phyloP scores from a whole-genome alignment of 2,888 invertebrate genomes.

The Cheiracanthium punctorium region DNA sequence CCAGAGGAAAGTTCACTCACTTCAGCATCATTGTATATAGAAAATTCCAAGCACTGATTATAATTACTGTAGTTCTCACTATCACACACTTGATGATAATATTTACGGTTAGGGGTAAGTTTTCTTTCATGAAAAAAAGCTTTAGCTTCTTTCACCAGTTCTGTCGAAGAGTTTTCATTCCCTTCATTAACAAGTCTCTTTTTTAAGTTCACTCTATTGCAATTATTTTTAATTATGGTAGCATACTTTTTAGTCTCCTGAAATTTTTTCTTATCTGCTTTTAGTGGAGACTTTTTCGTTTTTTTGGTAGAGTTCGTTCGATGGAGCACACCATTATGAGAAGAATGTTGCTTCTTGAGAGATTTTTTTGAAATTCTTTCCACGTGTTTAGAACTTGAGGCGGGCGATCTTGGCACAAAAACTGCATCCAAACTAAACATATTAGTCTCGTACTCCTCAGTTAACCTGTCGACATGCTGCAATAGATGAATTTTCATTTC shows the following conservation, averaged over 20 bases:
- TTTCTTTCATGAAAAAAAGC: too few relatives aligned
- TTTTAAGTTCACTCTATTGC: background rate
- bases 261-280: background rate
- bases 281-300: background rate
- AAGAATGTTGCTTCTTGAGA: slow-evolving; percentile 5
- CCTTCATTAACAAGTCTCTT: background rate
- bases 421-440: background rate
- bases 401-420: slow-evolving; percentile 6
- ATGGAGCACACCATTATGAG: background rate
- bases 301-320: background rate
- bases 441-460: background rate
- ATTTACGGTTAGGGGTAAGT: too few relatives aligned
- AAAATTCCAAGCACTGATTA: background rate
- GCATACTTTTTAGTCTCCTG: background rate
- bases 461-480: slow-evolving; percentile 75
- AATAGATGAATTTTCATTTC: slow-evolving; percentile 78
- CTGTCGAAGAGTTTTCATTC: background rate
- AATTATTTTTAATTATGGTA: background rate
- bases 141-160: background rate
- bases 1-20: background rate
- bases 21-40: background rate
- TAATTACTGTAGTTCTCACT: background rate
- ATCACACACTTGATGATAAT: too few relatives aligned
- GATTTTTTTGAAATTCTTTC: background rate
- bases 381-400: background rate